Conservation (phyloP, 1,140 invertebrate genomes). For the Dermatophagoides farinae region DNA sequence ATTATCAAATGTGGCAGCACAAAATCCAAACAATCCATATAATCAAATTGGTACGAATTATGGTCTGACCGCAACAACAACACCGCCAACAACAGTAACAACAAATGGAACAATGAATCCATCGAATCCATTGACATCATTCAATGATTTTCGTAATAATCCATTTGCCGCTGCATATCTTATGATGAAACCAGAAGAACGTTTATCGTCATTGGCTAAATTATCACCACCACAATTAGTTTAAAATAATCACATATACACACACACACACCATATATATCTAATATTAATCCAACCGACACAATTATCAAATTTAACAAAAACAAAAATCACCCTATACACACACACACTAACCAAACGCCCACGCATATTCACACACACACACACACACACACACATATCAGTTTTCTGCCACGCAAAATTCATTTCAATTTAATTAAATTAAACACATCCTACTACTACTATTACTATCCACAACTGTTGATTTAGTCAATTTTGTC, state of each 20-base stretch:
- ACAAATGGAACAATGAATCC: neutral
- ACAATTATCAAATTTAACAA: too few species aligned
- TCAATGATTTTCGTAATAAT: conserved; percentile 7
- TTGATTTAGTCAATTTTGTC: too few species aligned
- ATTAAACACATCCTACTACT: too few species aligned
- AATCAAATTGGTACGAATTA: neutral
- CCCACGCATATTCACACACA: too few species aligned
- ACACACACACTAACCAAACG: too few species aligned
- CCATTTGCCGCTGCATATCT: conserved; percentile 3
- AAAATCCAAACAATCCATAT: neutral
- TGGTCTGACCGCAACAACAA: neutral
- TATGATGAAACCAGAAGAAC: conserved; percentile 7
- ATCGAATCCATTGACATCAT: neutral
- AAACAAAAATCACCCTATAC: too few species aligned
- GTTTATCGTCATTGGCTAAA: neutral
- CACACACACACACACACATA: too few species aligned
- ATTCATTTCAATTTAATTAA: too few species aligned
- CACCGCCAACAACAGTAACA: neutral
- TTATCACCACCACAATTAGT: conserved; percentile 10
- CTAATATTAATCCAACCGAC: too few species aligned
- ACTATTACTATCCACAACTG: too few species aligned
- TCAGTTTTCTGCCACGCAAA: too few species aligned
- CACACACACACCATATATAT: neutral
- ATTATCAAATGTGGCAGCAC: neutral
- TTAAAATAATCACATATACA: neutral